phyloP scores from a whole-genome alignment of 2,113 vertebrate genomes.

The Lipotes vexillifer region DNA sequence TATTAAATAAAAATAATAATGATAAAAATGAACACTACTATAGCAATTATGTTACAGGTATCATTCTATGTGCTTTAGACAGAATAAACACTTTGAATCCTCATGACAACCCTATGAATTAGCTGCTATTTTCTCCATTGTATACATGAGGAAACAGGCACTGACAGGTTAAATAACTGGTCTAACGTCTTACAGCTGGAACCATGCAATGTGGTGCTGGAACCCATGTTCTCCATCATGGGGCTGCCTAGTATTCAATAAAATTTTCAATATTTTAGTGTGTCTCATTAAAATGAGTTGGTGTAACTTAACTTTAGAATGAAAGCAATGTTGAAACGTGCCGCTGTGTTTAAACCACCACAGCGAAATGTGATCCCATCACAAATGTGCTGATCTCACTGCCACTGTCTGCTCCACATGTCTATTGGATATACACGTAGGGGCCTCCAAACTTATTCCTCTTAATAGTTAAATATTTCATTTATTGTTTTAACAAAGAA shows the following conservation, averaged over 20 bases:
- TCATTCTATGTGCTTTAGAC: neutral
- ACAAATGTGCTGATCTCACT: neutral
- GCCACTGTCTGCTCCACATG: neutral
- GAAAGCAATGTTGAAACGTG: neutral
- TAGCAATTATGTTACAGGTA: neutral
- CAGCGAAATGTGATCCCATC: neutral
- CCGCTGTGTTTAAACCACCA: neutral
- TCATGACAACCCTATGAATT: neutral
- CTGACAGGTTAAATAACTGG: neutral
- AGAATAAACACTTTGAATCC: neutral
- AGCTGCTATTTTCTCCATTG: neutral
- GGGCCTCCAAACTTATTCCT: neutral
- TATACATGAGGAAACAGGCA: neutral
- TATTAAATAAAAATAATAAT: neutral
- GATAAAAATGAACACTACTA: neutral
- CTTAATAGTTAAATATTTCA: slow-evolving; percentile 9
- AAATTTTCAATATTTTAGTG: neutral
- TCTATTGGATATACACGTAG: neutral
- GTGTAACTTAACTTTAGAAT: neutral
- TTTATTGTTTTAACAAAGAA: neutral
- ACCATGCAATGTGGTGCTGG: neutral
- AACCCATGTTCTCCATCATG: neutral
- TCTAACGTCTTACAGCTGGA: neutral
- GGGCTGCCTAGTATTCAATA: neutral
- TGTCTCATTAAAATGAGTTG: neutral